Evolutionary conservation across 1,140 invertebrate species (phyloP).

Genomic region (Teleopsis dalmanni): DNA sequence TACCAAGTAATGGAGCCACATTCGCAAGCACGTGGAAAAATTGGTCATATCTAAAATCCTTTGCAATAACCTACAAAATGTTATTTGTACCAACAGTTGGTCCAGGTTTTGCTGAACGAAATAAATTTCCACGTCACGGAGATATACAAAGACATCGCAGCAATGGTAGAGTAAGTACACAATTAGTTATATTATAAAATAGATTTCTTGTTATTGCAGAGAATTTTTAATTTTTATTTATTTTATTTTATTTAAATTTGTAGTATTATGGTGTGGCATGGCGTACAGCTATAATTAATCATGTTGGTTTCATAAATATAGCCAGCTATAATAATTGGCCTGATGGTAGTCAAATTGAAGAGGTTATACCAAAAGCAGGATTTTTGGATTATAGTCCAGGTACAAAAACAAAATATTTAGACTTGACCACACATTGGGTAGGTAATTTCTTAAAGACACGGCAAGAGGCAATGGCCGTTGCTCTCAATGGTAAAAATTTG

Average conservation of each 20-base stretch:
- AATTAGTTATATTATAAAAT: background rate
- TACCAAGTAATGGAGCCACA: conserved; percentile 53
- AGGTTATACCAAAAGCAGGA: conserved; percentile 48
- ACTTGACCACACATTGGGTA: conserved; percentile 54
- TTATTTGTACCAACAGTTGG: conserved; percentile 55
- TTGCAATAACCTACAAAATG: conserved; percentile 50
- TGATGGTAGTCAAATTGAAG: conserved; percentile 57
- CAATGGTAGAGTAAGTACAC: conserved; percentile 44
- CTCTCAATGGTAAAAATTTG: conserved; percentile 13
- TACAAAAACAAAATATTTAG: conserved; percentile 51
- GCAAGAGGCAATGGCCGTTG: conserved; percentile 26
- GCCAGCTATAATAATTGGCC: conserved; percentile 58
- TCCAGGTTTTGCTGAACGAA: conserved; percentile 53
- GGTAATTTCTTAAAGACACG: conserved; percentile 46
- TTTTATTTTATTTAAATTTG: background rate
- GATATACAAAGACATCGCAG: conserved; percentile 50
- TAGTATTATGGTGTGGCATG: conserved; percentile 52
- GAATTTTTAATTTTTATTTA: background rate
- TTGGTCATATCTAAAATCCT: conserved; percentile 52
- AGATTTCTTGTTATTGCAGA: background rate
- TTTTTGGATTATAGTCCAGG: conserved; percentile 54
- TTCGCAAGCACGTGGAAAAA: conserved; percentile 59
- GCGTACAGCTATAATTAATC: conserved; percentile 49
- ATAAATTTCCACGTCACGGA: conserved; percentile 50
- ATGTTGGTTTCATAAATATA: conserved; percentile 49